phyloP scores from a whole-genome alignment of 2,888 invertebrate species.

The Pristionchus japonicus region DNA sequence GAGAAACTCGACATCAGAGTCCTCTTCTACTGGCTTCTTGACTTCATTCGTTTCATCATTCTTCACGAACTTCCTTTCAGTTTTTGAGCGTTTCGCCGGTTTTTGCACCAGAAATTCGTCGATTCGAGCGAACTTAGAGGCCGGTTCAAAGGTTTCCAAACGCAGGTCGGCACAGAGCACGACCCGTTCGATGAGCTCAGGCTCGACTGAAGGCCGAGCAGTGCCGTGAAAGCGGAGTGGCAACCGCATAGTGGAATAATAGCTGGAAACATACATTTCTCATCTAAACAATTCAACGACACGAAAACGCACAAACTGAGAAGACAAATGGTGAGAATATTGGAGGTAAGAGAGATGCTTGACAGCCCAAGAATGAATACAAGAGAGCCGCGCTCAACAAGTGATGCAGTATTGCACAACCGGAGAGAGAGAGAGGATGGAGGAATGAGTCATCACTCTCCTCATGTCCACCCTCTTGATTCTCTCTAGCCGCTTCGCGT shows the following conservation, averaged over 20 bases:
- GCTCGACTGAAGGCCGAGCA: not conserved
- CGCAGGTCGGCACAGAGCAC: not conserved
- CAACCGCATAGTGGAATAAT: not conserved
- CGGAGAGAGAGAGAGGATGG: not conserved
- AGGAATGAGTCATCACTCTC: not conserved
- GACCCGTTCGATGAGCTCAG: not conserved
- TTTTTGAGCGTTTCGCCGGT: not conserved
- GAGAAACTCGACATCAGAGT: not conserved
- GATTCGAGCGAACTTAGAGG: not conserved
- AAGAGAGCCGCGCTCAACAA: not conserved
- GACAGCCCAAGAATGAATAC: not conserved
- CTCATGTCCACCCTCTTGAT: not conserved
- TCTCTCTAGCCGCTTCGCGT: not conserved
- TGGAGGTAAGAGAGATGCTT: not conserved
- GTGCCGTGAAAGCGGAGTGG: not conserved
- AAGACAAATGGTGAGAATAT: not conserved
- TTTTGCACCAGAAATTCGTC: not conserved
- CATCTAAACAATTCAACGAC: not conserved
- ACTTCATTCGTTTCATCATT: not conserved
- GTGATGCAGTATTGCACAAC: not conserved
- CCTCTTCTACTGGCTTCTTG: not conserved
- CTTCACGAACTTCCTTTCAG: not conserved
- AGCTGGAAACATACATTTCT: too few relatives aligned
- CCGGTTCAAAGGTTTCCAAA: not conserved
- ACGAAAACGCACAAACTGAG: not conserved